phyloP scores from a whole-genome alignment of 2,888 invertebrate species.

The Acheta domesticus region DNA sequence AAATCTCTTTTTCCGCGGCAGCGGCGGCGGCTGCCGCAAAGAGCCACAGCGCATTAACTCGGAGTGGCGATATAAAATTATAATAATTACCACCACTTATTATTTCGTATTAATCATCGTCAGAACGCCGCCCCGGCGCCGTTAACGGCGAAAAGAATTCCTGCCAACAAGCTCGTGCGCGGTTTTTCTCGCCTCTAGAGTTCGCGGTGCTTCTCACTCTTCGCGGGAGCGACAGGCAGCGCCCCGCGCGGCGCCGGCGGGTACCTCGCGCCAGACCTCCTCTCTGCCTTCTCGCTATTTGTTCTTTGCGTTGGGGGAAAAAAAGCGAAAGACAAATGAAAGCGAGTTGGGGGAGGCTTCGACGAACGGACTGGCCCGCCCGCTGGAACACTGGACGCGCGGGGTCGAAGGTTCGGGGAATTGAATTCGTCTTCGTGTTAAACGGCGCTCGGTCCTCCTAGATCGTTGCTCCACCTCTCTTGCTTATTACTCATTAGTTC shows the following conservation, averaged over 20 bases:
- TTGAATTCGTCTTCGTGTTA: no score
- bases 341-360: not conserved
- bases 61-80: not conserved
- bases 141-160: slow-evolving; percentile 2
- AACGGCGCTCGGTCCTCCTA: no score
- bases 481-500: no score
- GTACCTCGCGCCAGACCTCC: not conserved
- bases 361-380: no score
- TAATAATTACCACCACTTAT: slow-evolving; percentile 11
- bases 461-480: no score
- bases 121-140: not conserved
- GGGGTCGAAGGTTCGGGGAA: no score
- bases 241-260: not conserved
- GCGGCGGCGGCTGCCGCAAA: not conserved
- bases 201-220: no score
- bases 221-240: no score
- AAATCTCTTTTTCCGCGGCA: no score
- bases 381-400: no score
- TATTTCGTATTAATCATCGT: slow-evolving; percentile 3
- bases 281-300: not conserved
- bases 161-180: not conserved
- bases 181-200: not conserved
- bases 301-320: not conserved
- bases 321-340: slow-evolving; percentile 7
- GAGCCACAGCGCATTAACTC: slow-evolving; percentile 9